Evolutionary conservation across 2,888 invertebrate species (phyloP).

Genomic region (Philhelius pedissequus): DNA sequence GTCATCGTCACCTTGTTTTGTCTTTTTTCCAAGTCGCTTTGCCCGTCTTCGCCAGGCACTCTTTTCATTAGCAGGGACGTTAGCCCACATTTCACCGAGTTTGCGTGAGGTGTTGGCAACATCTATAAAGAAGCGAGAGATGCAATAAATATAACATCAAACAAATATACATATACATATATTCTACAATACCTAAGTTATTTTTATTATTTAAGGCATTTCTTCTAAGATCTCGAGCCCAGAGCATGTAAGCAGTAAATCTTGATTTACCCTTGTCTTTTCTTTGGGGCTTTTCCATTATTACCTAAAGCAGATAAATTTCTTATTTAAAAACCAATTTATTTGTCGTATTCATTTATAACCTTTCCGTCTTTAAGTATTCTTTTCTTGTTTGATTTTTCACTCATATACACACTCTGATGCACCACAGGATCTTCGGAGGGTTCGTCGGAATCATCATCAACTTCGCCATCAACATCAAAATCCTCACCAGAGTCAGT

Average conservation of each 20-base stretch:
- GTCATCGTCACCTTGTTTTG: slow-evolving; percentile 50
- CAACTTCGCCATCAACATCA: slow-evolving; percentile 70
- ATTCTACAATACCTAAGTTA: slow-evolving; percentile 23
- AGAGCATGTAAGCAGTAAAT: slow-evolving; percentile 94
- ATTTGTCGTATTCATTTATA: background rate
- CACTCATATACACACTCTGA: slow-evolving; percentile 85
- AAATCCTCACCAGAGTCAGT: slow-evolving; percentile 69
- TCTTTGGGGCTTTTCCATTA: slow-evolving; percentile 85
- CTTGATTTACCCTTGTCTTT: slow-evolving; percentile 90
- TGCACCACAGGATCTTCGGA: slow-evolving; percentile 76
- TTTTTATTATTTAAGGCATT: slow-evolving; percentile 80
- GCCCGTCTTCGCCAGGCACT: slow-evolving; percentile 91
- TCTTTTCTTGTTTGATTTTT: slow-evolving; percentile 88
- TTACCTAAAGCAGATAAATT: slow-evolving; percentile 76
- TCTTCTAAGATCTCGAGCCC: slow-evolving; percentile 91
- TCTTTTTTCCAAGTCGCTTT: slow-evolving; percentile 81
- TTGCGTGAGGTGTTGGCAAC: slow-evolving; percentile 91
- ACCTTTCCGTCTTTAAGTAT: slow-evolving; percentile 83
- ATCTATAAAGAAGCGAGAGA: slow-evolving; percentile 79
- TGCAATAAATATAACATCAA: background rate
- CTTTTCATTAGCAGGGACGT: slow-evolving; percentile 84
- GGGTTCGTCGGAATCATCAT: slow-evolving; percentile 71
- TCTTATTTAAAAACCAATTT: slow-evolving; percentile 45
- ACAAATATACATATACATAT: no score
- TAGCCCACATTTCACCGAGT: slow-evolving; percentile 93